A percentile compares a stretch with the other conserved stretches of the same genome.
These are phyloP conservation scores for Acanthaster planci DNA, from an alignment of 35 echinoderm and acorn worm genomes.

Conservation along the genomic window DNA sequence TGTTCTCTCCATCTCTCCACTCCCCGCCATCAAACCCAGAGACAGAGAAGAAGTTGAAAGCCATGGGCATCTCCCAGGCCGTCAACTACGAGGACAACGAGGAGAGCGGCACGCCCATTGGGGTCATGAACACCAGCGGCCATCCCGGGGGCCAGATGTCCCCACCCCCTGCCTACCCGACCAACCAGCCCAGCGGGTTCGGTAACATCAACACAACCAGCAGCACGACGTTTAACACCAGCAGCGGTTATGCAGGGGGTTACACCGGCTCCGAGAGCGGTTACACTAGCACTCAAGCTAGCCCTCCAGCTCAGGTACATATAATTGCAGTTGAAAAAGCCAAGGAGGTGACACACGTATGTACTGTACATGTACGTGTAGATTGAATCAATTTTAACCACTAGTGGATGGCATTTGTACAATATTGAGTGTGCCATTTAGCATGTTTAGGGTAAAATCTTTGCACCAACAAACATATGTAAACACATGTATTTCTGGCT, in stretches of 20 bases:
- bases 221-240: conserved; percentile 13
- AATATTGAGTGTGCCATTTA: too few species aligned
- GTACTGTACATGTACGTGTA: too few species aligned
- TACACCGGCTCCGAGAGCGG: not conserved
- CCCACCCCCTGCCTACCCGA: conserved; percentile 57
- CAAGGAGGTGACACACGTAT: too few species aligned
- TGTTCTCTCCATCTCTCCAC: not conserved
- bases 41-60: conserved; percentile 88
- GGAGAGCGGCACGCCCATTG: conserved; percentile 67
- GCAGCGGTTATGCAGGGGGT: not conserved
- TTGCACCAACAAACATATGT: too few species aligned
- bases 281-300: not conserved
- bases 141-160: not conserved
- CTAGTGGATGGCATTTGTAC: too few species aligned
- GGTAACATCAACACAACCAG: not conserved
- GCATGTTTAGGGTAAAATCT: too few species aligned
- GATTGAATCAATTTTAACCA: too few species aligned
- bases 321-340: too few species aligned
- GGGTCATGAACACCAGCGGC: conserved; percentile 56
- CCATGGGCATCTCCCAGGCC: conserved; percentile 79
- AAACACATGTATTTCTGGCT: too few species aligned
- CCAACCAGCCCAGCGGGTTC: conserved; percentile 20
- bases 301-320: not conserved
- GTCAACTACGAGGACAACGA: conserved; percentile 77
- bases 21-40: conserved; percentile 44